Base-by-base conservation (phyloP, 2,888 invertebrate species). In the Leptopilina myrica region DNA sequence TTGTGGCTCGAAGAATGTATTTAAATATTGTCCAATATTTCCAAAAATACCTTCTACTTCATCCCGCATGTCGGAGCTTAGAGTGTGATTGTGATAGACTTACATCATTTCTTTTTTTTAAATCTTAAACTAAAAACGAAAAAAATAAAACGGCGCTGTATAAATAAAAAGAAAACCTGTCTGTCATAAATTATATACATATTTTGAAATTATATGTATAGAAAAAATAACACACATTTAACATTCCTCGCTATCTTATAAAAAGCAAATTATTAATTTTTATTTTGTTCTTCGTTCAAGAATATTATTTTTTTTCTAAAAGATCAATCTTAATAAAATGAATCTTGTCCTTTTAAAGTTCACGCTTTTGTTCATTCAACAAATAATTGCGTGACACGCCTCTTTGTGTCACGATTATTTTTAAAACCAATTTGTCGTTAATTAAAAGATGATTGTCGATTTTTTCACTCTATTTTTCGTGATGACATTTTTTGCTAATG, bases 41-140 rank as follows among this genome's bases (percentile, higher is more conserved):
- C 77, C 40, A 75, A 67, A 20, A 62, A 20, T 9, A 62, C 82
- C 79, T 5, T 43, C 6, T 43, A 84, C 85, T 76, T 49, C 78
- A 83, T 86, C 88, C 86, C 83, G 90, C 90, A 90, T 90, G 90
- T 77, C 86, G 85, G 85, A 81, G 90, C 90, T 90, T 91, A 91
- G 90, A 91, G 90, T 91, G 90, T 91, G 90, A 90, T 91, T 90
- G 90, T 90, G 86, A 90, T 90, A 90, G 90, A 90, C 89, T 89
- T 87, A 88, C 86, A 88, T 88, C 86, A 85, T 83, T 84, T 49
- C 49, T 49, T 49, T 49, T 8, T 49, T 49, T 33, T 49, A 15
- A 84, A 62, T 86, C 84, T 83, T 78, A 84, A 85, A 86, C 83
- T 85, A 85, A 85, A 84, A 59, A 59, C 5, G 6, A 62, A 84